A percentile compares a stretch with the other conserved stretches of the same genome.
Conservation (phyloP, 2,888 invertebrate genomes). For the Papilio elwesi region DNA sequence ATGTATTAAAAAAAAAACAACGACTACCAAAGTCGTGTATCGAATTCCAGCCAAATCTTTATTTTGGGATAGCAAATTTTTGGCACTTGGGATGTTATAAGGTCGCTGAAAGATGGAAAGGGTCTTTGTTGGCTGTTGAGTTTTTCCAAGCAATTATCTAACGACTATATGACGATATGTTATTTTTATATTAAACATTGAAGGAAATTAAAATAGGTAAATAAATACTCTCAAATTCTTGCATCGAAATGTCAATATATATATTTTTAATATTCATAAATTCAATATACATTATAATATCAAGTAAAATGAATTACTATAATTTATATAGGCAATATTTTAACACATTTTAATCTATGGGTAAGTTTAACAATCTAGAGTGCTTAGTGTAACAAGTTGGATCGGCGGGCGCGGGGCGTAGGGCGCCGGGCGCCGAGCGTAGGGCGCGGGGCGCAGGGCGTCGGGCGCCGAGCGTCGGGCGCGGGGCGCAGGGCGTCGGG, state of each 20-base stretch:
- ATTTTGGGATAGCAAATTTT: too few relatives aligned
- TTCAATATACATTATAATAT: slow-evolving; percentile 85
- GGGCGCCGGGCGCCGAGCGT: slow-evolving; percentile 41
- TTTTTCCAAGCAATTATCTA: too few relatives aligned
- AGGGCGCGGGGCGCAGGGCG: too few relatives aligned
- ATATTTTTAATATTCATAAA: slow-evolving; percentile 84
- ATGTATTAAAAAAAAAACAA: too few relatives aligned
- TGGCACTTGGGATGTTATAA: too few relatives aligned
- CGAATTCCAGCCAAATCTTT: too few relatives aligned
- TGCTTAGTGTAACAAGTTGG: slow-evolving; percentile 76
- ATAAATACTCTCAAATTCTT: slow-evolving; percentile 42
- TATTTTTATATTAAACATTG: slow-evolving; percentile 34
- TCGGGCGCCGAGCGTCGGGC: too few relatives aligned
- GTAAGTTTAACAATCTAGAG: slow-evolving; percentile 83
- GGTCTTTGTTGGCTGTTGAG: too few relatives aligned
- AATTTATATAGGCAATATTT: slow-evolving; percentile 84
- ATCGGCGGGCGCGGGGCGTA: slow-evolving; percentile 39
- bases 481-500: too few relatives aligned
- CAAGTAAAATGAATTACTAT: slow-evolving; percentile 84
- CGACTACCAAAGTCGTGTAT: too few relatives aligned
- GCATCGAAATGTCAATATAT: slow-evolving; percentile 83
- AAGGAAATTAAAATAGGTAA: slow-evolving; percentile 33
- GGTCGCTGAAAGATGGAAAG: too few relatives aligned
- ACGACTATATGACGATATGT: neutral
- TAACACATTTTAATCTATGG: slow-evolving; percentile 84